Conservation (phyloP, 2,113 vertebrate genomes). For the Channa argus region DNA sequence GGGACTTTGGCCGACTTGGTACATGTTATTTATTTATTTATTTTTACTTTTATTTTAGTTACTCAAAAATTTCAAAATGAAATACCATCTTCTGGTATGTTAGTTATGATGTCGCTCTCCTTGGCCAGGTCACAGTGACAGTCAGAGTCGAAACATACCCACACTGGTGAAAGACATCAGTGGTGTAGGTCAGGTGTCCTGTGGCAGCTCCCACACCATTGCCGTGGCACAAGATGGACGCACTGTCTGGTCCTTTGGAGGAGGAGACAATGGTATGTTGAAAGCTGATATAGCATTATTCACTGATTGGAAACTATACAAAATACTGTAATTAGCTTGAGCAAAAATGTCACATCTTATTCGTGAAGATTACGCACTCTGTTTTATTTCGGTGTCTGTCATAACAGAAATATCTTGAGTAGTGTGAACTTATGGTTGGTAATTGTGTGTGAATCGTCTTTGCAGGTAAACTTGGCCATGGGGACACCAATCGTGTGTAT, state of each 20-base stretch:
- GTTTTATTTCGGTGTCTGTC: not conserved
- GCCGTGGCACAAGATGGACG: constrained; percentile 86
- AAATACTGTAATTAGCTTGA: not conserved
- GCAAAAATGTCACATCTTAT: not conserved
- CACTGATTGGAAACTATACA: not conserved
- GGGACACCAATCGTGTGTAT: constrained; percentile 87
- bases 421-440: not conserved
- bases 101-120: not conserved
- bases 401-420: not conserved
- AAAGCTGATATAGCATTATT: not conserved
- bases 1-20: constrained; percentile 87
- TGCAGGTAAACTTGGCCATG: constrained; percentile 88
- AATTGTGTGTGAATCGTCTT: constrained; percentile 6
- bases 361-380: not conserved
- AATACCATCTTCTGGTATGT: not conserved
- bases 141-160: constrained; percentile 86
- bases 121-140: constrained; percentile 84
- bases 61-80: constrained; percentile 3
- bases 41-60: no score
- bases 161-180: constrained; percentile 87
- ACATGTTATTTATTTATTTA: not conserved
- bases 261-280: constrained; percentile 84
- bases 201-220: constrained; percentile 87
- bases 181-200: constrained; percentile 85
- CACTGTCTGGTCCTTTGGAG: constrained; percentile 87